Base-by-base conservation (phyloP, 2,888 invertebrate genomes). In the Glaucopsyche alexis region DNA sequence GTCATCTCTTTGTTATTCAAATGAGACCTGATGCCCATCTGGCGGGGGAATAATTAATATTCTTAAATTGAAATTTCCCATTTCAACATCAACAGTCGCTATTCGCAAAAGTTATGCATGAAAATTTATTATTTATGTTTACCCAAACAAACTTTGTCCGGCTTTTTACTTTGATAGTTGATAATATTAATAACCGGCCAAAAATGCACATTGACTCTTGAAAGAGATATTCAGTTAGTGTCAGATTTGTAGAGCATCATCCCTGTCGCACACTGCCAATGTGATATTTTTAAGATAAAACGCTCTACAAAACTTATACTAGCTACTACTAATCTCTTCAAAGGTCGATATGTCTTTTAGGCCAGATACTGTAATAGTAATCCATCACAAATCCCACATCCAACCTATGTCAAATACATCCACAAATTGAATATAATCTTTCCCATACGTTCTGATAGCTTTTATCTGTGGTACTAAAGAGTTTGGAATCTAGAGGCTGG, bases 1-100 rank as follows among this genome's bases (percentile, higher is more conserved):
- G 77, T 75, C 79, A 81, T 76, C 82, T 78, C 77, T 87, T 90
- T 90, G 90, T 90, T 90, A 90, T 90, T 89, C 83, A 89, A 88
- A 90, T 90, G 80, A 82, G 84, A 85, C 83, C 84, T 81, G 67
- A 60, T 16, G 81, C 82, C 82, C 87, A 85, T 85, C 85, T 85
- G 86, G 80, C 79, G 80, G 79, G 81, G 80, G 87, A 85, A 87
- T 88, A 88, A 90, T 90, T 89, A 90, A 86, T 82, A 80, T 75
- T 75, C 71, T 72, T 71, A 73, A 74, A 75, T 71, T 40, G 72
- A 42, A 71, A 65, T 69, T 67, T 52, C 16, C 40, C 72, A 16
- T 47, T 64, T 47, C 45, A 64, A 45, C 47, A 72, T 49, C 60
- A 49, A 14, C 65, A 42, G 8, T 42, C 42, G 7, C 42, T 42